phyloP scores from a whole-genome alignment of 2,113 vertebrate species.

The Ascaphus truei region DNA sequence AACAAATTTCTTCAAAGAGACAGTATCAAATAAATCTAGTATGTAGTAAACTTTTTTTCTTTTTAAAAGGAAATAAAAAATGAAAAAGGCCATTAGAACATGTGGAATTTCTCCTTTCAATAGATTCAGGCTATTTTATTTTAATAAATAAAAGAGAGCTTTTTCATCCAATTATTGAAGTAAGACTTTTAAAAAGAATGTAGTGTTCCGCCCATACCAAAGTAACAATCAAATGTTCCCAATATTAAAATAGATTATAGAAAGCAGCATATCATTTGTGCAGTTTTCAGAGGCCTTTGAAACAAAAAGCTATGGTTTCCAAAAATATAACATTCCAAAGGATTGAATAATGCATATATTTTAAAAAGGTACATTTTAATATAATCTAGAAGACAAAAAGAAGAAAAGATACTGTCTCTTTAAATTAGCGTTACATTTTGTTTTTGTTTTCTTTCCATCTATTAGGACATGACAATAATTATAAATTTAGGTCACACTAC shows the following conservation, averaged over 20 bases:
- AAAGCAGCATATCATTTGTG: constrained; percentile 85
- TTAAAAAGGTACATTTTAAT: constrained; percentile 75
- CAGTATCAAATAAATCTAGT: constrained; percentile 72
- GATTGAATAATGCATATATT: constrained; percentile 76
- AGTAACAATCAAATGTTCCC: constrained; percentile 74
- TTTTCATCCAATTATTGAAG: constrained; percentile 65
- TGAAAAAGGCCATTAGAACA: constrained; percentile 68
- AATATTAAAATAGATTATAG: constrained; percentile 84
- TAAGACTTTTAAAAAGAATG: constrained; percentile 76
- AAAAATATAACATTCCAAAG: constrained; percentile 83
- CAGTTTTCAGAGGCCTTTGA: constrained; percentile 80
- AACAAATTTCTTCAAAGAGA: constrained; percentile 93
- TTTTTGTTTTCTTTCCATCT: constrained; percentile 76
- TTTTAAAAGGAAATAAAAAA: not conserved
- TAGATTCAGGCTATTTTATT: constrained; percentile 67
- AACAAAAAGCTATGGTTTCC: constrained; percentile 79
- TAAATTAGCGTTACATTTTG: constrained; percentile 65
- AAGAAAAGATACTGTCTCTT: constrained; percentile 80
- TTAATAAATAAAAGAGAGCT: constrained; percentile 77
- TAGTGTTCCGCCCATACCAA: constrained; percentile 71
- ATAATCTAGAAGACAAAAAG: constrained; percentile 66
- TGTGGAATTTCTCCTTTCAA: constrained; percentile 60
- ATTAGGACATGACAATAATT: constrained; percentile 93
- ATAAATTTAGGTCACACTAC: constrained; percentile 91
- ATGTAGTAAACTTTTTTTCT: constrained; percentile 9